Base-by-base conservation (phyloP, 2,113 vertebrate genomes). In the Mystacornis crossleyi region DNA sequence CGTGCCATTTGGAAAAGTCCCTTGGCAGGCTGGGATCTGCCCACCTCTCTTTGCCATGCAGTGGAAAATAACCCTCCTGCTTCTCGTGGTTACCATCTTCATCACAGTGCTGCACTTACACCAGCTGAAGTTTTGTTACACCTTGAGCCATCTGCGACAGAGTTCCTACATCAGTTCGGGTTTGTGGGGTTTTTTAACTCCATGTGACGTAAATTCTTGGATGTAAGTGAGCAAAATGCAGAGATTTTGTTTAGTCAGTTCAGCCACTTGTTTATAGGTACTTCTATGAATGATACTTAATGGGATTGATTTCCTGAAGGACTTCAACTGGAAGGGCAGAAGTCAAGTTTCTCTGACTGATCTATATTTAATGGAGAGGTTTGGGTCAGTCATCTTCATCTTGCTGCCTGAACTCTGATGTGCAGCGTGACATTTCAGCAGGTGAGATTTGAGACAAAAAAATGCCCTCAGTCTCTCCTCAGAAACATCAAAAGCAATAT, bases 111-210 rank as follows among this genome's bases (percentile, higher is more conserved):
- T 71, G 48, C 18, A 6, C 48, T 50, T 48, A 13, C 45, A 40
- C 19, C 40, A 82, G 0, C 2, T 40, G 57, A 17, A 5, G 34
- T 66, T 48, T 58, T 55, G 14, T 66, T 51, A 28, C 42, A 20
- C 18, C 48, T 70, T 5, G 38, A 61, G 31, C 24, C 9, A 31
- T 65, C 42, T 26, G 0, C 1, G 0, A 1, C 34, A 33, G 23
- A 0, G 0, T 81, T 86, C 54, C 55, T 45, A 12, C 19, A 13
- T 47, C 38, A 5, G 2, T 48, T 61, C 18, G 40, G 5, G 23
- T 19, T 71, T 66, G 11, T 31, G 38, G 18, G 25, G 2, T 6
- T 33, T 66, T 79, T 65, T 17, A 36, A 28, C 8, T 83, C 29
- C 13, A 2, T 3, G 8, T 83, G 34, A 90, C 58, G 8, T 66